Conservation (phyloP, 2,797 vertebrate species). For the Chrosomus eos region DNA sequence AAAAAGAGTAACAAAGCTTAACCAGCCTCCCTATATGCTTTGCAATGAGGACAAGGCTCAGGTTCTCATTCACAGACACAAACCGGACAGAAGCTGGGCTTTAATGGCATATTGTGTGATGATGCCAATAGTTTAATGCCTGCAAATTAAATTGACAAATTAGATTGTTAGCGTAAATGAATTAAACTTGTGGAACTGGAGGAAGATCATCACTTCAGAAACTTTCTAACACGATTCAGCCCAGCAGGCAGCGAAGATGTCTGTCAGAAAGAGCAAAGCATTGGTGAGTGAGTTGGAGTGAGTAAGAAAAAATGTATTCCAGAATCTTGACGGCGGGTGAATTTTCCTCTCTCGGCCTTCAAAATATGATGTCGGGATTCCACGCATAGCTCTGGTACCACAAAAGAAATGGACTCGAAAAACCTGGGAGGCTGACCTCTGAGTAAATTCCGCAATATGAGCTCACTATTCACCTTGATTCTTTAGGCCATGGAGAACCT, state of each 20-base stretch:
- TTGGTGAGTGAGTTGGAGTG: slow-evolving; percentile 70
- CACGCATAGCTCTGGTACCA: slow-evolving; percentile 64
- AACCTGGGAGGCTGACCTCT: slow-evolving; percentile 67
- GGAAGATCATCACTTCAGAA: slow-evolving; percentile 56
- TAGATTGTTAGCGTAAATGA: slow-evolving; percentile 74
- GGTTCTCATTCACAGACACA: slow-evolving; percentile 66
- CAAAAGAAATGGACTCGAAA: slow-evolving; percentile 68
- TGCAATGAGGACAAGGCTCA: slow-evolving; percentile 49
- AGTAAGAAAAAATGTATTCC: slow-evolving; percentile 67
- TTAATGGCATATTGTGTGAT: slow-evolving; percentile 68
- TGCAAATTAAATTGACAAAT: slow-evolving; percentile 69
- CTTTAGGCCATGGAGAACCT: slow-evolving; percentile 59
- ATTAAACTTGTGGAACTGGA: slow-evolving; percentile 69
- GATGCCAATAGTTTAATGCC: slow-evolving; percentile 66
- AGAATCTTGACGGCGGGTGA: slow-evolving; percentile 68
- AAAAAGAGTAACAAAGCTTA: slow-evolving; percentile 53
- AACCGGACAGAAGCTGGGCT: slow-evolving; percentile 63
- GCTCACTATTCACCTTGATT: slow-evolving; percentile 54
- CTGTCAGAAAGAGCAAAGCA: slow-evolving; percentile 59
- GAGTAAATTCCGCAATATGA: slow-evolving; percentile 58
- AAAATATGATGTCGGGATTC: slow-evolving; percentile 62
- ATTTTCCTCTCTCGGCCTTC: slow-evolving; percentile 65
- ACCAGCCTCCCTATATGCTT: slow-evolving; percentile 42
- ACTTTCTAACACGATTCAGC: slow-evolving; percentile 59
- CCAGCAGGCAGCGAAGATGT: slow-evolving; percentile 64